phyloP scores from a whole-genome alignment of 2,888 invertebrate genomes.

The Ctenicera cuprea region DNA sequence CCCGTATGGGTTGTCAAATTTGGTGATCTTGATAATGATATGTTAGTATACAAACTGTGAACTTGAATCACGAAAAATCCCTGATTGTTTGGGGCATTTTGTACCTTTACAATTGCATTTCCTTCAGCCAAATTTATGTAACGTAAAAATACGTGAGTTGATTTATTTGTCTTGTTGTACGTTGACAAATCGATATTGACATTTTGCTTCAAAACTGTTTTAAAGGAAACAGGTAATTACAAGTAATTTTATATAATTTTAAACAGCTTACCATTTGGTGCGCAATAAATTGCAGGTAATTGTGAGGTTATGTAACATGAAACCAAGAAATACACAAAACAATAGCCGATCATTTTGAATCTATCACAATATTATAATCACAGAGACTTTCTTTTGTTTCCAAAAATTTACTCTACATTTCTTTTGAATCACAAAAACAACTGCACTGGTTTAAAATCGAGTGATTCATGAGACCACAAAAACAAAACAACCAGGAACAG shows the following conservation, averaged over 20 bases:
- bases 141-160: constrained; percentile 63
- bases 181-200: constrained; percentile 61
- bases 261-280: constrained; percentile 11
- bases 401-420: neutral
- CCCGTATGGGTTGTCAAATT: constrained; percentile 64
- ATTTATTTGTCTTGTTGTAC: constrained; percentile 57
- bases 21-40: constrained; percentile 75
- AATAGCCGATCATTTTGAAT: constrained; percentile 1
- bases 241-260: neutral
- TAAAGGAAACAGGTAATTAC: constrained; percentile 1
- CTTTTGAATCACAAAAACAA: neutral
- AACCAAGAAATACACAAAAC: neutral
- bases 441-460: neutral
- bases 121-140: constrained; percentile 59
- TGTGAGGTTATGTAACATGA: constrained; percentile 19
- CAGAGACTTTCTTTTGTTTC: neutral
- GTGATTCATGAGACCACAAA: constrained; percentile 16
- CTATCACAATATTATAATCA: constrained; percentile 13
- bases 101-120: constrained; percentile 67
- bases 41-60: constrained; percentile 77
- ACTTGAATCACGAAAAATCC: constrained; percentile 80
- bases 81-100: constrained; percentile 71
- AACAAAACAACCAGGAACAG: constrained; percentile 60
- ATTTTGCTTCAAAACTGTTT: constrained; percentile 34
- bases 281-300: neutral